phyloP scores from a whole-genome alignment of 2,888 invertebrate species.

The Serrognathus titanus region DNA sequence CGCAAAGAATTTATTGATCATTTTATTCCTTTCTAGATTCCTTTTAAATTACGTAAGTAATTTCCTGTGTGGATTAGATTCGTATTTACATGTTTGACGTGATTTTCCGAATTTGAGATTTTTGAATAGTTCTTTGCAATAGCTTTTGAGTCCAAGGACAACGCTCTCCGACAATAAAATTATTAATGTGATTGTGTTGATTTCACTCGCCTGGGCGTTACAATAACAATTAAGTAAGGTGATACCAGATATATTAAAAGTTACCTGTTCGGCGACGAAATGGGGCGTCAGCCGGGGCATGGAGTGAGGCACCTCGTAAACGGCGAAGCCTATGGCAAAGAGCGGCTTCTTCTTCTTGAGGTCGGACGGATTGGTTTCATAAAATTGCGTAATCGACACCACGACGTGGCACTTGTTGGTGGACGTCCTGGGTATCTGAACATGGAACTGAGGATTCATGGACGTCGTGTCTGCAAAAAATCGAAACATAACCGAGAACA shows the following conservation, averaged over 20 bases:
- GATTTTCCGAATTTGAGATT: too few relatives aligned
- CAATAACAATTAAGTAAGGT: neutral
- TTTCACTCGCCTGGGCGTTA: neutral
- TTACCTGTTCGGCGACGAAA: slow-evolving; percentile 59
- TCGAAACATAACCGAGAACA: neutral
- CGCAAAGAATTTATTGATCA: neutral
- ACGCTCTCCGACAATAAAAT: too few relatives aligned
- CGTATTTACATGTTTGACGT: too few relatives aligned
- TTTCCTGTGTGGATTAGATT: too few relatives aligned
- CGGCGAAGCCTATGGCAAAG: slow-evolving; percentile 66
- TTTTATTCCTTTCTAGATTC: too few relatives aligned
- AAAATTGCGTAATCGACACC: slow-evolving; percentile 67
- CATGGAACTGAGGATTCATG: slow-evolving; percentile 69
- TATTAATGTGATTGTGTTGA: neutral
- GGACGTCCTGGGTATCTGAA: slow-evolving; percentile 62
- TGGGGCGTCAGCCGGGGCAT: slow-evolving; percentile 59
- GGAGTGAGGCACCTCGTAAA: slow-evolving; percentile 65
- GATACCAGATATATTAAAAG: neutral
- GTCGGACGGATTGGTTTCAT: slow-evolving; percentile 51
- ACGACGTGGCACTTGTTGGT: slow-evolving; percentile 69
- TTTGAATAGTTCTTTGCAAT: too few relatives aligned
- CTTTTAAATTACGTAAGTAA: too few relatives aligned
- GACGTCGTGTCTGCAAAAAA: slow-evolving; percentile 57
- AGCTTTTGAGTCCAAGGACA: too few relatives aligned
- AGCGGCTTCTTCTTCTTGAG: slow-evolving; percentile 52